Conservation (phyloP, 2,888 invertebrate genomes). For the Zygothrica quintamaculata region DNA sequence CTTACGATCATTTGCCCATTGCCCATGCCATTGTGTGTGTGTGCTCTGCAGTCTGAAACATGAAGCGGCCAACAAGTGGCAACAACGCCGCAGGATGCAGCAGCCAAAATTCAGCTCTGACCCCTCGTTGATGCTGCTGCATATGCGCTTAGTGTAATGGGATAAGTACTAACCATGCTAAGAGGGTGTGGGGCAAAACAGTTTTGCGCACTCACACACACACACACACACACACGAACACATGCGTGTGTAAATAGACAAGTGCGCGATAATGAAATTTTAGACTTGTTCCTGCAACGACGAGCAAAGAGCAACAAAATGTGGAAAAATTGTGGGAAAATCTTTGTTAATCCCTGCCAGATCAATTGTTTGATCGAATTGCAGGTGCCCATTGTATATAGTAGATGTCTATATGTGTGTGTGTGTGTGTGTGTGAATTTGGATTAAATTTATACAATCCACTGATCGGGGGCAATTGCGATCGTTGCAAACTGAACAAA, state of each 20-base stretch:
- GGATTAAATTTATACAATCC: slow-evolving; percentile 39
- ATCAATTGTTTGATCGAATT: slow-evolving; percentile 67
- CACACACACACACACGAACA: slow-evolving; percentile 21
- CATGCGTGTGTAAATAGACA: slow-evolving; percentile 19
- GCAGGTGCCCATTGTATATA: slow-evolving; percentile 56
- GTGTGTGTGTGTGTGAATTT: slow-evolving; percentile 16
- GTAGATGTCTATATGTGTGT: not conserved
- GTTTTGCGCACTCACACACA: too few species aligned
- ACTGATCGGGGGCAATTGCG: slow-evolving; percentile 37
- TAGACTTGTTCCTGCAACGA: slow-evolving; percentile 64
- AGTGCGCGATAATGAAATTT: slow-evolving; percentile 71
- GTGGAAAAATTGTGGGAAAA: slow-evolving; percentile 74
- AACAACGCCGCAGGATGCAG: slow-evolving; percentile 4
- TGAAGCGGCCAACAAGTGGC: slow-evolving; percentile 65
- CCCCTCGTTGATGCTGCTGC: slow-evolving; percentile 39
- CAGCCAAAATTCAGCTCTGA: slow-evolving; percentile 3
- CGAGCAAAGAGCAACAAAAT: slow-evolving; percentile 35
- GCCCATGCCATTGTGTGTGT: slow-evolving; percentile 47
- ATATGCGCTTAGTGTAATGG: slow-evolving; percentile 72
- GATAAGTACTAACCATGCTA: slow-evolving; percentile 53
- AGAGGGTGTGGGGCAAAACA: slow-evolving; percentile 25
- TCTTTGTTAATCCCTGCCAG: slow-evolving; percentile 67
- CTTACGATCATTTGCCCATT: slow-evolving; percentile 35
- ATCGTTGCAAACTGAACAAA: slow-evolving; percentile 15
- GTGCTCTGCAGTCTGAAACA: slow-evolving; percentile 55